Evolutionary conservation across 2,797 vertebrate genomes (phyloP).

Genomic region (Periparus ater): DNA sequence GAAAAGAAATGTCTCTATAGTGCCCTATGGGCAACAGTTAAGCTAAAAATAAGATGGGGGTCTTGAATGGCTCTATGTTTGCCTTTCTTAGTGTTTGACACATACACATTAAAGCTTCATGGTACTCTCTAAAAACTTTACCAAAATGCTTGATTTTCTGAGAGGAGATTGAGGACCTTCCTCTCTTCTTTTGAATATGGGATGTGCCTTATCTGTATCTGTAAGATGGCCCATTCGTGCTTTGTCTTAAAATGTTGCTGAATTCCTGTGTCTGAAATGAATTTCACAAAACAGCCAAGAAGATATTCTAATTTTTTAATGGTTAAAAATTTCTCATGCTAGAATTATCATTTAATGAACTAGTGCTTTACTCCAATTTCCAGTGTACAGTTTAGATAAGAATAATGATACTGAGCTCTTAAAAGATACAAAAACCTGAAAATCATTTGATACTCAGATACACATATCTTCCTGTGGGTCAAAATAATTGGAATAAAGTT

Average conservation of each 20-base stretch:
- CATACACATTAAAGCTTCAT: neutral
- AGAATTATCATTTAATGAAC: neutral
- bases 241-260: neutral
- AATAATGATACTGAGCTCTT: neutral
- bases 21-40: neutral
- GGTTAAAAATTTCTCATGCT: neutral
- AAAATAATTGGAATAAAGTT: neutral
- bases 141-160: neutral
- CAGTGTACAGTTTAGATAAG: neutral
- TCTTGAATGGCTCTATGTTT: neutral
- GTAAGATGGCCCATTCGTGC: neutral
- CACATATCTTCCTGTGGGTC: neutral
- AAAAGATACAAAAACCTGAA: neutral
- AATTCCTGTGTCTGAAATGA: neutral
- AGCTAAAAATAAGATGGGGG: neutral
- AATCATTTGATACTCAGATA: neutral
- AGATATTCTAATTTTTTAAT: neutral
- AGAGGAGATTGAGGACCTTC: neutral
- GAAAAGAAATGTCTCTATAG: neutral
- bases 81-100: neutral
- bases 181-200: neutral
- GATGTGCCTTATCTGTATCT: neutral
- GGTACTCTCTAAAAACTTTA: neutral
- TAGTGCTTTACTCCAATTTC: neutral
- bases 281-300: neutral